Evolutionary conservation across 1,140 invertebrate species (phyloP).

Genomic region (Plodia interpunctella): DNA sequence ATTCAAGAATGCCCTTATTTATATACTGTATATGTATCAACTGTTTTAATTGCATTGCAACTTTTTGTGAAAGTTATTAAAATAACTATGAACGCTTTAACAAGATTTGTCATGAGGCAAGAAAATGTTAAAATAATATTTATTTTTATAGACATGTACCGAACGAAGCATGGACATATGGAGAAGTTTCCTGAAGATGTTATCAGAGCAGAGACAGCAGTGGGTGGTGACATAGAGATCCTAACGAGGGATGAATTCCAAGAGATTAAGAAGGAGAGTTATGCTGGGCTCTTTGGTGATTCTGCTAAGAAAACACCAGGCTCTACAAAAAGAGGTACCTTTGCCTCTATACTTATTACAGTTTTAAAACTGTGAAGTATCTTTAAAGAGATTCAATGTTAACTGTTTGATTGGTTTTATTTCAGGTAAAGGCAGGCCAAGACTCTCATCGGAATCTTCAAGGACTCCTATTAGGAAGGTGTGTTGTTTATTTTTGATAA

Average conservation of each 20-base stretch:
- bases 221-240: slow-evolving; percentile 82
- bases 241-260: slow-evolving; percentile 79
- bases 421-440: slow-evolving; percentile 36
- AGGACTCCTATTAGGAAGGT: slow-evolving; percentile 51
- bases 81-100: too few relatives aligned
- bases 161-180: slow-evolving; percentile 81
- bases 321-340: slow-evolving; percentile 47
- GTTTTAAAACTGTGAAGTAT: too few relatives aligned
- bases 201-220: slow-evolving; percentile 81
- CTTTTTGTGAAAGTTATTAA: too few relatives aligned
- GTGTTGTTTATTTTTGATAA: slow-evolving; percentile 19
- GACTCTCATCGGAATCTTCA: slow-evolving; percentile 26
- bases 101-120: too few relatives aligned
- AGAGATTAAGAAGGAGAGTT: slow-evolving; percentile 78
- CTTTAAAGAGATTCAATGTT: too few relatives aligned
- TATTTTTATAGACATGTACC: slow-evolving; percentile 53
- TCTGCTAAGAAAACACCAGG: slow-evolving; percentile 54
- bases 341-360: too few relatives aligned
- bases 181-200: slow-evolving; percentile 86
- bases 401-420: background rate
- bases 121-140: background rate
- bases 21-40: too few relatives aligned
- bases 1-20: too few relatives aligned
- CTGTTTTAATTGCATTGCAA: too few relatives aligned
- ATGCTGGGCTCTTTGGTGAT: slow-evolving; percentile 77